Base-by-base conservation (phyloP, 1,140 invertebrate species). In the Drosophila albomicans region DNA sequence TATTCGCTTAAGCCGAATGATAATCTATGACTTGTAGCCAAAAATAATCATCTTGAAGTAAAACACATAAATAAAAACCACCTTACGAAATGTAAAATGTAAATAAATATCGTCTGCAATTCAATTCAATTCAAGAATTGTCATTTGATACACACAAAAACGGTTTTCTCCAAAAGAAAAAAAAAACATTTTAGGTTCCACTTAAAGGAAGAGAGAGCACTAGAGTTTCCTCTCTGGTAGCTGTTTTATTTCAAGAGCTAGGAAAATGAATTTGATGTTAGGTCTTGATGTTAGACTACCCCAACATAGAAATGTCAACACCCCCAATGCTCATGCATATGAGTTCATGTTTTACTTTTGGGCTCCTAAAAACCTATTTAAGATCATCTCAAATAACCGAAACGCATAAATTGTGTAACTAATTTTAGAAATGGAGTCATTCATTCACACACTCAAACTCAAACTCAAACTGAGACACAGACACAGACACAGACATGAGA, bases 271-370 rank as follows among this genome's bases (percentile, higher is more conserved):
- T 49, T 49, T 41, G 45, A 64, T 35, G 28, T 6, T 16, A n/a
- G 51, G 16, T 13, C 0, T 10, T 10, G 8, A 38, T 38, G 35
- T 38, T 28, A 13, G 28, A 38, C 59, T 58, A 52, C 59, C 68
- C 73, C 73, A 75, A 59, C 43, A 35, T 68, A 7, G 52, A 72
- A 71, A 52, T 75, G 73, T 75, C 73, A 72, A 75, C 73, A 68
- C 73, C 73, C 72, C 68, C 68, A 38, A 8, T n/a, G 30, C 13
- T 35, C 48, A 28, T 35, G 28, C 43, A 25, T 58, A 25, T 25
- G 20, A 25, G n/a, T 0, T 41, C n/a, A 48, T 71, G 67, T 75
- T 70, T 63, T n/a, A 13, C n/a, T 32, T 57, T 63, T 41, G 41
- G 51, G 45, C 45, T 32, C n/a, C 67, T 49, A 57, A 70, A 63